Percentiles rank a stretch among this genome's conserved stretches.
Conservation (phyloP, 2,888 invertebrate species). For the Pogonocherus hispidulus region DNA sequence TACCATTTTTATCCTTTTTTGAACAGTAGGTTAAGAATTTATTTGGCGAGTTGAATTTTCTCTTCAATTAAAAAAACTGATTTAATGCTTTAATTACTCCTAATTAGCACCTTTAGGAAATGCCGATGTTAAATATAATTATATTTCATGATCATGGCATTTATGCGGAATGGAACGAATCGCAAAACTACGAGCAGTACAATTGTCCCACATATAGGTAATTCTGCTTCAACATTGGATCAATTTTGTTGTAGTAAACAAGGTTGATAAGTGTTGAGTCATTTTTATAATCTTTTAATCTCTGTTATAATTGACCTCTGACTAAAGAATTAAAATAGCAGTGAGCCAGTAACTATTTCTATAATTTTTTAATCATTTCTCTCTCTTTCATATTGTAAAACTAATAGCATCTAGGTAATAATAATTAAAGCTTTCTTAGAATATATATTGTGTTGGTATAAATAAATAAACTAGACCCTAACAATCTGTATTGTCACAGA, state of each 20-base stretch:
- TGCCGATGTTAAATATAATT: too few species aligned
- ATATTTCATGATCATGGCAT: background rate
- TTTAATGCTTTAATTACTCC: too few species aligned
- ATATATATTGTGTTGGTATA: background rate
- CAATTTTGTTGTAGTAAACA: background rate
- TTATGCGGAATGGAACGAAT: background rate
- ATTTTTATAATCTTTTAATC: slow-evolving; percentile 15
- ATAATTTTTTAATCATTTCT: slow-evolving; percentile 7
- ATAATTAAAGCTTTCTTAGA: background rate
- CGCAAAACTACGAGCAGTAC: background rate
- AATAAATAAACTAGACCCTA: slow-evolving; percentile 8
- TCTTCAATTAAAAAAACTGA: too few species aligned
- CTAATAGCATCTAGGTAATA: background rate
- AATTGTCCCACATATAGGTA: background rate
- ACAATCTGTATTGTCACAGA: slow-evolving; percentile 8
- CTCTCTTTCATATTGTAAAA: background rate
- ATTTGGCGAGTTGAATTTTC: too few species aligned
- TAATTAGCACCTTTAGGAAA: too few species aligned
- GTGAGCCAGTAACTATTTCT: background rate
- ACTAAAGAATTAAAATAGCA: slow-evolving; percentile 18
- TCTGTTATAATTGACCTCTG: slow-evolving; percentile 15
- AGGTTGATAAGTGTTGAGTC: slow-evolving; percentile 11
- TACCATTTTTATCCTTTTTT: too few species aligned
- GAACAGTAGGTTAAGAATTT: too few species aligned
- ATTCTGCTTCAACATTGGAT: background rate